Percentiles rank a stretch among this genome's conserved stretches.
Evolutionary conservation across 2,113 vertebrate species (phyloP).

Genomic region (Labeo rohita): DNA sequence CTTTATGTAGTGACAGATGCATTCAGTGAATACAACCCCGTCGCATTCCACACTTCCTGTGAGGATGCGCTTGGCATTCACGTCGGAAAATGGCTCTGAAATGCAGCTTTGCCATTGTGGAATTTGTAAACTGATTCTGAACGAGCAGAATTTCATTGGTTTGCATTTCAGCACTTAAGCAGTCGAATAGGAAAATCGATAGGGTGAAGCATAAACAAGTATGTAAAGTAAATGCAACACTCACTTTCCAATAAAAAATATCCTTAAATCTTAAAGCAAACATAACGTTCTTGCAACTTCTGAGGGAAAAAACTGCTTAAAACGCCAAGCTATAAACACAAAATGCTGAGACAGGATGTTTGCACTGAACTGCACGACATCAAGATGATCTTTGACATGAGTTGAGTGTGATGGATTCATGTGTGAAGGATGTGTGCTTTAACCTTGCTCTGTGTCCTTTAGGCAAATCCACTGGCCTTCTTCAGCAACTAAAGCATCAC

Average conservation of each 20-base stretch:
- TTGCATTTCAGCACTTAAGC: background rate
- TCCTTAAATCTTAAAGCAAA: background rate
- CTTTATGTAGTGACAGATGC: constrained; percentile 5
- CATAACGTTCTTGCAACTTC: background rate
- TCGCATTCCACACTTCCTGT: constrained; percentile 14
- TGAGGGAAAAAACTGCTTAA: background rate
- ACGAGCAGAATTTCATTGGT: background rate
- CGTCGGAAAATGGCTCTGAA: background rate
- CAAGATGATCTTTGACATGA: background rate
- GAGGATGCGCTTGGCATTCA: background rate
- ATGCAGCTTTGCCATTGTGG: background rate
- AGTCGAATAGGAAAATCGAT: background rate
- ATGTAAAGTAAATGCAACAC: background rate
- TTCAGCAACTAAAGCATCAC: background rate
- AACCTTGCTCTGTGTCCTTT: background rate
- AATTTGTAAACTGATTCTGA: background rate
- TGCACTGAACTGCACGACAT: background rate
- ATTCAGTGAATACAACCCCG: background rate
- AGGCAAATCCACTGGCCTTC: background rate
- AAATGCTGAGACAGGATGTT: background rate
- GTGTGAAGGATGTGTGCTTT: constrained; percentile 10
- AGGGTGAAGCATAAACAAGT: background rate
- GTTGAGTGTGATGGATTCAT: background rate
- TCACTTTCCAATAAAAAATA: background rate
- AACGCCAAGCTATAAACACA: background rate